Evolutionary conservation across 2,797 vertebrate species (phyloP), one percentile per base, ranked within the genome.

Genomic region (Sardinella longiceps): DNA sequence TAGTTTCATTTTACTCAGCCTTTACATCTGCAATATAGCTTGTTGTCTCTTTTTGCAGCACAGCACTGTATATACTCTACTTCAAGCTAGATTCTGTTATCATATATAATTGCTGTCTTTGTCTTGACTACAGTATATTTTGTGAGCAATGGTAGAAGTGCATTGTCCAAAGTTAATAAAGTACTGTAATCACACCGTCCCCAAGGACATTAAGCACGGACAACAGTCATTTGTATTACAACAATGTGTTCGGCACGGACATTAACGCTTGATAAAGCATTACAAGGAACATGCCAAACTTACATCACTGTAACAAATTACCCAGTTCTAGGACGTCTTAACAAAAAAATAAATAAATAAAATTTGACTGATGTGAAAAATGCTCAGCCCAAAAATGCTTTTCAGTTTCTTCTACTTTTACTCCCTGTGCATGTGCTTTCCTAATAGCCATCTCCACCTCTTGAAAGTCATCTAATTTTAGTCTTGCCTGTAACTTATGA

Each of bases 401-500:
- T 60, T 66, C 33, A 66, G n/a, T n/a, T n/a, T n/a, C n/a, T n/a
- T n/a, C n/a, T n/a, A n/a, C n/a, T n/a, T n/a, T n/a, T n/a, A n/a
- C 18, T 14, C 33, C 33, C 63, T 33, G 63, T 25, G 60, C 25
- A 11, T 30, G 28, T 66, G 30, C n/a, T 66, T 66, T 11, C 63
- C 63, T 66, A 66, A 66, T 66, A 66, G 63, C 25, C 28, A 25
- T 66, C 30, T 30, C 63, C 30, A 66, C 63, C 63, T 66, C 63
- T 30, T 66, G 63, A 66, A 66, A 66, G 63, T 66, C 63, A 14
- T 66, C 63, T 66, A 66, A 66, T 66, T 66, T 66, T 66, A 66
- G 63, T 66, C 63, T 66, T 18, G 63, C 63, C 63, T 14, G 63
- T 66, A 66, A 66, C 63, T 66, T 66, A 66, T 66, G 63, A 33